Evolutionary conservation across 1,140 invertebrate genomes (phyloP).

Genomic region (Popillia japonica): DNA sequence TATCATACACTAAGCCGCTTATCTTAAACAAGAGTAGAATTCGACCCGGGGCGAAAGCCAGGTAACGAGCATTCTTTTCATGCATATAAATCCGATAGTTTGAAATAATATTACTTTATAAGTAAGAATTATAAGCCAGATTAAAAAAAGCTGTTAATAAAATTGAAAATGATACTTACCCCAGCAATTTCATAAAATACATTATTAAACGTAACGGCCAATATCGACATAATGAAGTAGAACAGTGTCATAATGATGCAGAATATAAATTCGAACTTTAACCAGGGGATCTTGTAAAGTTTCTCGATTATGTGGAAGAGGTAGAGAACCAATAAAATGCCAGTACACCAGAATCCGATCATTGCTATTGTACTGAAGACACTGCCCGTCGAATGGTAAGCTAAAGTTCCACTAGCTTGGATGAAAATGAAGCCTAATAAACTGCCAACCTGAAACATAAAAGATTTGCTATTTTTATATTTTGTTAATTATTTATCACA

Average conservation of each 20-base stretch:
- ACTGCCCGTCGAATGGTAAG: slow-evolving; percentile 63
- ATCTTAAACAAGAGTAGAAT: no score
- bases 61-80: no score
- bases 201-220: slow-evolving; percentile 68
- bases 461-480: no score
- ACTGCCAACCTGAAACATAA: slow-evolving; percentile 70
- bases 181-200: slow-evolving; percentile 71
- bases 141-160: no score
- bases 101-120: no score
- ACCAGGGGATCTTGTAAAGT: slow-evolving; percentile 86
- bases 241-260: slow-evolving; percentile 75
- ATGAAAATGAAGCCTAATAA: slow-evolving; percentile 87
- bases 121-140: no score
- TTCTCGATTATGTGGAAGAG: slow-evolving; percentile 87
- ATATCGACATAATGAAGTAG: slow-evolving; percentile 73
- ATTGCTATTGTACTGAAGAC: slow-evolving; percentile 87
- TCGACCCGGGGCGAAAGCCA: no score
- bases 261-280: slow-evolving; percentile 83
- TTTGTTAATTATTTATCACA: no score
- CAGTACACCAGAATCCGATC: slow-evolving; percentile 86
- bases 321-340: slow-evolving; percentile 81
- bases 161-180: slow-evolving; percentile 65
- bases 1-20: no score
- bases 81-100: no score
- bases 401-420: slow-evolving; percentile 65